Evolutionary conservation across 2,113 vertebrate genomes (phyloP).

Genomic region (Struthidea cinerea): DNA sequence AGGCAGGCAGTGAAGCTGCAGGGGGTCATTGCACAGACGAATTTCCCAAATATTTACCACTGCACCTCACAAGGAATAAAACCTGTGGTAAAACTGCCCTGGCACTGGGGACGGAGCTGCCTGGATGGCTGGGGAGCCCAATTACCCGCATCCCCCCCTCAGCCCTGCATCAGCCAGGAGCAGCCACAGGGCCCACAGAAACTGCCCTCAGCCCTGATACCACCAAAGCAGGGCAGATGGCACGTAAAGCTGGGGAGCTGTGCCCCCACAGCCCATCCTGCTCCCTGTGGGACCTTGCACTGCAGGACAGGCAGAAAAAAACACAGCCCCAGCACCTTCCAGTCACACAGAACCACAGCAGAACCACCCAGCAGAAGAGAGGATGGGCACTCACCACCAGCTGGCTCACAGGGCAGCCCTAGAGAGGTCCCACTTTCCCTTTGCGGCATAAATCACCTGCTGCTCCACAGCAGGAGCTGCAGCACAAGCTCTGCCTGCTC

Average conservation of each 20-base stretch:
- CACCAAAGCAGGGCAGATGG: not conserved
- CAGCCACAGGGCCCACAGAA: not conserved
- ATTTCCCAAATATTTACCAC: not conserved
- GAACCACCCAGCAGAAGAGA: not conserved
- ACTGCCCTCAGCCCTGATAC: too few relatives aligned
- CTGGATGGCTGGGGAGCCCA: not conserved
- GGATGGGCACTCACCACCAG: not conserved
- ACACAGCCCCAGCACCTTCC: not conserved
- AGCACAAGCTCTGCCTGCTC: not conserved
- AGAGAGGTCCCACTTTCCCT: not conserved
- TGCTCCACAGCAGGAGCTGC: not conserved
- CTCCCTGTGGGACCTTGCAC: not conserved
- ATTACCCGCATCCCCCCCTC: not conserved
- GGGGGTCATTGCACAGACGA: not conserved
- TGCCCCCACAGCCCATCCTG: not conserved
- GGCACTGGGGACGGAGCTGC: not conserved
- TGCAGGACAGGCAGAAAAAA: rapidly evolving
- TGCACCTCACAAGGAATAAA: not conserved
- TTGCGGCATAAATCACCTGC: not conserved
- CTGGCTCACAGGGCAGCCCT: not conserved
- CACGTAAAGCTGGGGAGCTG: rapidly evolving
- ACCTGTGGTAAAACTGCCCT: not conserved
- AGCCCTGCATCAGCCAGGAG: not conserved
- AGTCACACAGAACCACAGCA: not conserved
- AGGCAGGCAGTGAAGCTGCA: not conserved